A percentile compares a stretch with the other conserved stretches of the same genome.
Evolutionary conservation across 2,888 invertebrate species (phyloP).

Genomic region (Boloria selene): DNA sequence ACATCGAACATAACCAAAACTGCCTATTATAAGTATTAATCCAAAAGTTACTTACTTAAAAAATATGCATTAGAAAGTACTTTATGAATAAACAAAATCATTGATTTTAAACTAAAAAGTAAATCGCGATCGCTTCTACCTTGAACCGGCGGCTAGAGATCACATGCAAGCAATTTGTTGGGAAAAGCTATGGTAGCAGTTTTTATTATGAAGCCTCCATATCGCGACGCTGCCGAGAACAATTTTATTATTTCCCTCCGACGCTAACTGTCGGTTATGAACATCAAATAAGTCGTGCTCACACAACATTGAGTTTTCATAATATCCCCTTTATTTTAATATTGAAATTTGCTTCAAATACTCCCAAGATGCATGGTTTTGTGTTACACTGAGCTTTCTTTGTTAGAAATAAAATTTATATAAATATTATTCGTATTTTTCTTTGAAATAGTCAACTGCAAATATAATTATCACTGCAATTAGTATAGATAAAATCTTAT

Average conservation of each 20-base stretch:
- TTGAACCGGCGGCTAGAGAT: slow-evolving; percentile 53
- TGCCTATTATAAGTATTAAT: too few relatives aligned
- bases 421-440: neutral
- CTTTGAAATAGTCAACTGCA: neutral
- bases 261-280: slow-evolving; percentile 44
- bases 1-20: too few relatives aligned
- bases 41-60: neutral
- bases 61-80: neutral
- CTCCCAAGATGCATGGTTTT: slow-evolving; percentile 1
- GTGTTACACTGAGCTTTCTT: neutral
- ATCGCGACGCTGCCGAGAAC: slow-evolving; percentile 49
- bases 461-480: neutral
- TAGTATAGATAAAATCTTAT: neutral
- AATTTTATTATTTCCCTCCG: slow-evolving; percentile 47
- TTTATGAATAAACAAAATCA: neutral
- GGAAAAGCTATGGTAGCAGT: slow-evolving; percentile 64
- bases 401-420: neutral
- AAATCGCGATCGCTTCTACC: slow-evolving; percentile 39
- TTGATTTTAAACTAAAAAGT: neutral
- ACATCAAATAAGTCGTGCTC: slow-evolving; percentile 41
- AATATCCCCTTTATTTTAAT: slow-evolving; percentile 34
- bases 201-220: slow-evolving; percentile 61
- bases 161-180: slow-evolving; percentile 70
- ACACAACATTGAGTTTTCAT: slow-evolving; percentile 38
- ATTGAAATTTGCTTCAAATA: slow-evolving; percentile 17